Conservation (phyloP, 2,113 vertebrate genomes). For the Casuarius casuarius region DNA sequence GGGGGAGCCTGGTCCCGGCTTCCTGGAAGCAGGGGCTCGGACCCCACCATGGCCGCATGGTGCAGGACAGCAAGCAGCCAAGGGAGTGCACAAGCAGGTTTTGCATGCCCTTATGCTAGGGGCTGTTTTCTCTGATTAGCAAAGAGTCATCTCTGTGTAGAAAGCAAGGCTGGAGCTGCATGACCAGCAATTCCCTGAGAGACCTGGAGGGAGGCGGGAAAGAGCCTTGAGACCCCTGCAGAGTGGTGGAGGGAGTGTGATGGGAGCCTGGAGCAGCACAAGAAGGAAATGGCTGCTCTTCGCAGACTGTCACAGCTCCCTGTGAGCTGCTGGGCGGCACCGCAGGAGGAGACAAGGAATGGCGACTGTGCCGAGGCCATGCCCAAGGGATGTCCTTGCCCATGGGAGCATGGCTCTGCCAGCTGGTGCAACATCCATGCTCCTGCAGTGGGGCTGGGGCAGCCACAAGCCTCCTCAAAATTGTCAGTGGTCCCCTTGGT, state of each 20-base stretch:
- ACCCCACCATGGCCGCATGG: rapidly evolving
- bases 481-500: no score
- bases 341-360: no score
- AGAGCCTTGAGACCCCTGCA: rapidly evolving
- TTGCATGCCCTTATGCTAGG: background rate
- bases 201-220: background rate
- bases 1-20: background rate
- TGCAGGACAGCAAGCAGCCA: background rate
- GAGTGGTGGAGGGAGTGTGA: background rate
- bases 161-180: background rate
- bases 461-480: no score
- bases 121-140: background rate
- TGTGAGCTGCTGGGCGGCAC: no score
- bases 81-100: background rate
- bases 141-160: background rate
- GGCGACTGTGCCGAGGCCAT: no score
- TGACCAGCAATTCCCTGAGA: background rate
- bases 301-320: no score
- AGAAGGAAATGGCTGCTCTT: background rate
- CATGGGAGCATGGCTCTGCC: no score
- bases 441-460: no score
- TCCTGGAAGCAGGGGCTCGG: background rate
- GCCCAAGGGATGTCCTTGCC: no score
- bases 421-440: no score
- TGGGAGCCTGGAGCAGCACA: background rate